Evolutionary conservation across 2,113 vertebrate species (phyloP), one percentile per base, ranked within the genome.

Genomic region (Engraulis encrasicolus): DNA sequence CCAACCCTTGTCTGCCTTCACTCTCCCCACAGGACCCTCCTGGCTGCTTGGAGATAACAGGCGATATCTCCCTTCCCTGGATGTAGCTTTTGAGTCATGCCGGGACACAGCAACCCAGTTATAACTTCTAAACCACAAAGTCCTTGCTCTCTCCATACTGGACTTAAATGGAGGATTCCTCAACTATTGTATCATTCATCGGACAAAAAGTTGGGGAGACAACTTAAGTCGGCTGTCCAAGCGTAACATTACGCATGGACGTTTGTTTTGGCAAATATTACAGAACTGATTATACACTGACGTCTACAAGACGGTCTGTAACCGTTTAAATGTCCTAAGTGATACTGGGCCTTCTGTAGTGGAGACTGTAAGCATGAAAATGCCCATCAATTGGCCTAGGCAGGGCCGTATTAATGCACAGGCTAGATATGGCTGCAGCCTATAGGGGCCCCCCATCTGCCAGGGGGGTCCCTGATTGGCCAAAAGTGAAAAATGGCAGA

Each of bases 1-100:
- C 54, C 54, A 20, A 61, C 23, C 66, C 27, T 74, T 74, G 66
- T 27, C 66, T 74, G 66, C 31, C 66, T 34, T 74, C 66, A 74
- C 66, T 74, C 66, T 36, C 31, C 66, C 12, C 12, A 31, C 27
- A 17, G 66, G 66, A 74, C 27, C 31, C 66, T 74, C 66, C 31
- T 9, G 66, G 11, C 66, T 14, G 14, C 66, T 74, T 74, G 31
- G 61, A 74, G 66, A 74, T 74, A 74, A 34, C 66, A 34, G 27
- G 27, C 3, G 66, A 74, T 74, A 74, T 74, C 66, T 74, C 14
- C 66, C 66, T 74, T 31, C 27, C 66, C 27, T 31, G 66, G 27
- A 34, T 17, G 27, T 31, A 15, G 66, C 27, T 31, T 36, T 74
- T 31, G 66, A 74, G 66, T 74, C 66, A 74, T 74, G 11, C 66